Conservation (phyloP, 2,888 invertebrate genomes). For the Leptopterna dolabrata region DNA sequence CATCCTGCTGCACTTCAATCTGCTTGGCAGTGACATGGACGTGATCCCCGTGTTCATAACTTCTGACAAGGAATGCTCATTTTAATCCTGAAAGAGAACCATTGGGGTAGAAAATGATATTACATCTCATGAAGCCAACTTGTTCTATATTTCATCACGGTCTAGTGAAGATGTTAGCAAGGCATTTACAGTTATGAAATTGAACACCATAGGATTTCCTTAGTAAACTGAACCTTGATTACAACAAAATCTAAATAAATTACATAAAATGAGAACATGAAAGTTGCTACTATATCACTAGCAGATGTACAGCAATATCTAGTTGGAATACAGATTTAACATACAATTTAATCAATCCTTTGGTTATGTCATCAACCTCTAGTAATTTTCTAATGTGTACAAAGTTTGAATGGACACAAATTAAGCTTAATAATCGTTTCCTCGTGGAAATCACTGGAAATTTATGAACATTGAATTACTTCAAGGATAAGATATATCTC, state of each 20-base stretch:
- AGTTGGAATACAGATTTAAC: not conserved
- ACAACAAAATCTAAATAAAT: not conserved
- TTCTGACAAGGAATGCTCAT: no score
- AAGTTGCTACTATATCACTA: not conserved
- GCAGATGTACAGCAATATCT: conserved; percentile 7
- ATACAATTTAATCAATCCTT: not conserved
- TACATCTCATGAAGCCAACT: not conserved
- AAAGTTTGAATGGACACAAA: not conserved
- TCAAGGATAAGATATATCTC: not conserved
- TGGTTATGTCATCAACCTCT: not conserved
- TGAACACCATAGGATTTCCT: not conserved
- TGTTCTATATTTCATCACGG: conserved; percentile 7
- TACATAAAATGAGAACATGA: not conserved
- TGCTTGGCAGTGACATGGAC: no score
- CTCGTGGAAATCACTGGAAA: not conserved
- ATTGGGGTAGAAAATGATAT: not conserved
- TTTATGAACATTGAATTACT: not conserved
- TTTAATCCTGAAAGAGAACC: no score
- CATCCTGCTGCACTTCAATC: no score
- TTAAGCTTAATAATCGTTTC: not conserved
- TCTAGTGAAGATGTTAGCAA: not conserved
- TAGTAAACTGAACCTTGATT: not conserved
- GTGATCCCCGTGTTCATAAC: no score
- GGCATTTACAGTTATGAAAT: not conserved
- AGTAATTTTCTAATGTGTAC: not conserved